Percentiles rank a stretch among this genome's conserved stretches.
Evolutionary conservation across 2,113 vertebrate genomes (phyloP).

Genomic region (Danionella cerebrum): DNA sequence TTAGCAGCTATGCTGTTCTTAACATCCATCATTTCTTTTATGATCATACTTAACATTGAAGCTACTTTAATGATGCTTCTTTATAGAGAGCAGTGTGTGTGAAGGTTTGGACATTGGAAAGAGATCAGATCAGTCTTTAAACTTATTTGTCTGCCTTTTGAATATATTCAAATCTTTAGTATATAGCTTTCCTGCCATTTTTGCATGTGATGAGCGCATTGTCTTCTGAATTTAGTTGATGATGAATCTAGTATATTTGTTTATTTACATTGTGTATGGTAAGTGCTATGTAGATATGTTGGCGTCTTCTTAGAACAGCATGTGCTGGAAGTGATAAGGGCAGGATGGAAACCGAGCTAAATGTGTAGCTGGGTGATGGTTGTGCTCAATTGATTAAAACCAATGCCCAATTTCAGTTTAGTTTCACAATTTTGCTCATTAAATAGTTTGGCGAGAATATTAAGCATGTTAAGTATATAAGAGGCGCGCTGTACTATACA

Average conservation of each 20-base stretch:
- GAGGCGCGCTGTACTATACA: too few relatives aligned
- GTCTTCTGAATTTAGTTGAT: constrained; percentile 19
- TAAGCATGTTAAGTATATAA: too few relatives aligned
- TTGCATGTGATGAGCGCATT: constrained; percentile 43
- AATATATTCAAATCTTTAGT: constrained; percentile 54
- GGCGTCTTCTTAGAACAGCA: neutral
- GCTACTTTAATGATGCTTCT: too few relatives aligned
- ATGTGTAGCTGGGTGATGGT: neutral
- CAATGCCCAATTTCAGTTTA: neutral
- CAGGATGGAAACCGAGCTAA: neutral
- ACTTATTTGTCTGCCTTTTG: constrained; percentile 53
- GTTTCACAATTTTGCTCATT: too few relatives aligned
- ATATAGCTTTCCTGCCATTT: constrained; percentile 32
- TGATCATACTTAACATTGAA: too few relatives aligned
- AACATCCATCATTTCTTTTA: neutral
- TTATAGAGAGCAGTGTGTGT: neutral
- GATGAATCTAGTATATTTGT: too few relatives aligned
- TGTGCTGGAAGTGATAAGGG: neutral
- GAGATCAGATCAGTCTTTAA: constrained; percentile 16
- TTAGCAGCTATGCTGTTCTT: neutral
- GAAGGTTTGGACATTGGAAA: constrained; percentile 31
- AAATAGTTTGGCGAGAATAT: too few relatives aligned
- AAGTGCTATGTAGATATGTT: neutral
- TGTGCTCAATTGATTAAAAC: neutral
- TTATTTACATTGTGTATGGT: neutral